Percentiles rank a stretch among this genome's conserved stretches.
Conservation (phyloP, 2,113 vertebrate species). For the Chionomys nivalis region DNA sequence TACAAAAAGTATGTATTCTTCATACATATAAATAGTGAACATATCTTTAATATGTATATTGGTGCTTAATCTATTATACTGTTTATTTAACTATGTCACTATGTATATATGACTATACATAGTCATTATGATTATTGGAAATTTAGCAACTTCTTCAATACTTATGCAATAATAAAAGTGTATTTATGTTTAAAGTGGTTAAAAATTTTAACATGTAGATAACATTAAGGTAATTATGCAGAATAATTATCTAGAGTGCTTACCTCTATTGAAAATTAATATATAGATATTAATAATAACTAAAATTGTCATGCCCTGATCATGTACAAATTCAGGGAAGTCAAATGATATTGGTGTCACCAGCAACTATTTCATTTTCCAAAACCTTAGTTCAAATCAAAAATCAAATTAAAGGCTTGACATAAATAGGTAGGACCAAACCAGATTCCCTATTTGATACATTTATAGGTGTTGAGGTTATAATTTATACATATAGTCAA, state of each 20-base stretch:
- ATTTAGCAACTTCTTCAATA: conserved; percentile 6
- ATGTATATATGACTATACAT: background rate
- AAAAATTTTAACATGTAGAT: background rate
- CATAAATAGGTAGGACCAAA: background rate
- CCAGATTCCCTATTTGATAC: background rate
- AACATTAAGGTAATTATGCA: conserved; percentile 8
- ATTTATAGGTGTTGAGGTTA: background rate
- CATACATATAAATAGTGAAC: background rate
- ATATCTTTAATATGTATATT: conserved; percentile 24
- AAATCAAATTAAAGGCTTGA: conserved; percentile 21
- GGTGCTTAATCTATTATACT: background rate
- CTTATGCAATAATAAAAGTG: conserved; percentile 30
- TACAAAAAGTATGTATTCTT: conserved; percentile 20
- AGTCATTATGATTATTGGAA: background rate
- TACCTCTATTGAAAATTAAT: background rate
- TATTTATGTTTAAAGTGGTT: background rate
- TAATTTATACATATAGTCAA: background rate
- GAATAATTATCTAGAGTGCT: background rate
- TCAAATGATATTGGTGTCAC: background rate
- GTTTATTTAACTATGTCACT: conserved; percentile 56
- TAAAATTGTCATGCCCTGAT: background rate
- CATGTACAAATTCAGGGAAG: conserved; percentile 17
- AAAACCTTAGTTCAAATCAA: background rate
- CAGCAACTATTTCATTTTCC: background rate
- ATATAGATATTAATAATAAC: conserved; percentile 15